phyloP scores from a whole-genome alignment of 2,888 invertebrate species.

The Phytoseiulus persimilis region DNA sequence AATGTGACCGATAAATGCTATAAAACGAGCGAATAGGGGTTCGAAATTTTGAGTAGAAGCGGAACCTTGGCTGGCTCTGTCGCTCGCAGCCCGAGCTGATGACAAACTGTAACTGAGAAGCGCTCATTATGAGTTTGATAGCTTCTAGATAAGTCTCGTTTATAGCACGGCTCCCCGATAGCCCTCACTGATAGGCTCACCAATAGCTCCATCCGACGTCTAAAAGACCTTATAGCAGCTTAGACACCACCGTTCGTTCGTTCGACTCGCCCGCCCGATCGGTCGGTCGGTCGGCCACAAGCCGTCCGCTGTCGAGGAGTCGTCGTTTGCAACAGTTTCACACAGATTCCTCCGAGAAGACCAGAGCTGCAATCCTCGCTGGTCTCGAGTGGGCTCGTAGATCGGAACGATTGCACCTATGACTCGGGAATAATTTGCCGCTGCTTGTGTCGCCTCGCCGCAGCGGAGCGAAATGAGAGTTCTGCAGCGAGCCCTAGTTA shows the following conservation, averaged over 20 bases:
- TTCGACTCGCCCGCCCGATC: not conserved
- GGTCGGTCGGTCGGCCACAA: not conserved
- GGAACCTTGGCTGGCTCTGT: not conserved
- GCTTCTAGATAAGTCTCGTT: conserved; percentile 39
- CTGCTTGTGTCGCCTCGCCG: too few relatives aligned
- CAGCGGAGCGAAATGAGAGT: not conserved
- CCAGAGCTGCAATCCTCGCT: not conserved
- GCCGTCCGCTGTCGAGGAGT: not conserved
- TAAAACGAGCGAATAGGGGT: not conserved
- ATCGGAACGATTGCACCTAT: too few relatives aligned
- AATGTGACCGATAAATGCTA: not conserved
- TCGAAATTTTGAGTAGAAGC: not conserved
- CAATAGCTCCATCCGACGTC: not conserved
- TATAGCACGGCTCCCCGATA: conserved; percentile 16
- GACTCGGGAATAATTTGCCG: too few relatives aligned
- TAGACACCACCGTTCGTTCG: not conserved
- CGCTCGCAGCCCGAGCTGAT: not conserved
- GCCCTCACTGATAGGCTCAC: not conserved
- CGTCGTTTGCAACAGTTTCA: not conserved
- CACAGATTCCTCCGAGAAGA: not conserved
- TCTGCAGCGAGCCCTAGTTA: not conserved
- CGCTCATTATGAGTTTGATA: conserved; percentile 38
- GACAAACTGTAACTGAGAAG: not conserved
- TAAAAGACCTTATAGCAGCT: not conserved
- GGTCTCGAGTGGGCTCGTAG: too few relatives aligned